Conservation (phyloP, 2,113 vertebrate species). For the Prunella fulvescens region DNA sequence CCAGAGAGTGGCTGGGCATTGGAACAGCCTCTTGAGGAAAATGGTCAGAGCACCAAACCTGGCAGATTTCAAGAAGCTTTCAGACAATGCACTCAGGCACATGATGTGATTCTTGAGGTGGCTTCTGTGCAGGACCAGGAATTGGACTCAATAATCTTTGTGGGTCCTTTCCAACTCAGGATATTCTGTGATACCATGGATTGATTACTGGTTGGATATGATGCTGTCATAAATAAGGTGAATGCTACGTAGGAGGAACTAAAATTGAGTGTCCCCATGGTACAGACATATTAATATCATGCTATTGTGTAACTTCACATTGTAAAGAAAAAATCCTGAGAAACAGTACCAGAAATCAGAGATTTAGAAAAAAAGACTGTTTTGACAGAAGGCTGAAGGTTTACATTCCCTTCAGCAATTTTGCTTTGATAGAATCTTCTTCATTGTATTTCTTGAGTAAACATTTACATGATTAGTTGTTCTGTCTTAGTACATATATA, state of each 20-base stretch:
- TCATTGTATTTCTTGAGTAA: not conserved
- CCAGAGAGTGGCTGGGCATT: not conserved
- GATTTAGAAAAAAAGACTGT: not conserved
- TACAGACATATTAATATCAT: not conserved
- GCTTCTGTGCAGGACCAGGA: not conserved
- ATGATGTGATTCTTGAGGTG: rapidly evolving
- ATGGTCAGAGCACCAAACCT: not conserved
- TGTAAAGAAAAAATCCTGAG: not conserved
- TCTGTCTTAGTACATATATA: not conserved
- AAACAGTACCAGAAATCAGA: not conserved
- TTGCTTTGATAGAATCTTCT: not conserved
- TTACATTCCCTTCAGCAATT: not conserved
- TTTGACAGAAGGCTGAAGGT: not conserved
- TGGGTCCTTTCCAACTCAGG: not conserved
- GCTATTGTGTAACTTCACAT: not conserved
- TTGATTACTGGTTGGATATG: not conserved
- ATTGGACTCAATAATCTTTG: not conserved
- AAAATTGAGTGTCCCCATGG: not conserved
- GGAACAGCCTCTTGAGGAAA: not conserved
- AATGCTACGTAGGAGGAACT: not conserved
- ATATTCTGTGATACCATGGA: not conserved
- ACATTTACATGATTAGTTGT: not conserved
- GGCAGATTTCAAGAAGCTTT: not conserved
- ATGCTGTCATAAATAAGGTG: not conserved
- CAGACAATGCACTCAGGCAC: not conserved